Evolutionary conservation across 2,113 vertebrate species (phyloP).

Genomic region (Cyanoliseus patagonus): DNA sequence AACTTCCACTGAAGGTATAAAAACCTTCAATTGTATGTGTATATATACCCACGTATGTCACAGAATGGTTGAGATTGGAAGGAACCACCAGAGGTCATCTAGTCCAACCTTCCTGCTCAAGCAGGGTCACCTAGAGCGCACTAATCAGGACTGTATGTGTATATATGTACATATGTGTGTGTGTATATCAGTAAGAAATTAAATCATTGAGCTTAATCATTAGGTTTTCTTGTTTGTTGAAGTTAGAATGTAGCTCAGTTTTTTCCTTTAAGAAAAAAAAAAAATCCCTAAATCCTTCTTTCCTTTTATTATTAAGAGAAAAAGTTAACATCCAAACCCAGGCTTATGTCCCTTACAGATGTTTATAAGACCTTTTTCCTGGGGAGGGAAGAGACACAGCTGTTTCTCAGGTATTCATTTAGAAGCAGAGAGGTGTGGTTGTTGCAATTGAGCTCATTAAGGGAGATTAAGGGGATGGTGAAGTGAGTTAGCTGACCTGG

Average conservation of each 20-base stretch:
- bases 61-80: neutral
- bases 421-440: neutral
- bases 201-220: neutral
- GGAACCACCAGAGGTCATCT: neutral
- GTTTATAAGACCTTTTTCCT: neutral
- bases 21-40: neutral
- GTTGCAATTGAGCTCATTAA: neutral
- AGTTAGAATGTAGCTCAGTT: neutral
- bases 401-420: neutral
- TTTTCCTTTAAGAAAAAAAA: neutral
- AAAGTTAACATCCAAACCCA: neutral
- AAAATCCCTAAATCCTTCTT: neutral
- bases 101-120: neutral
- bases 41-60: neutral
- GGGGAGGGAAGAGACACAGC: too few species aligned
- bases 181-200: neutral
- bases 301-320: neutral
- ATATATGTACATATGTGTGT: neutral
- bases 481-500: neutral
- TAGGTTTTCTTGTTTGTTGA: neutral
- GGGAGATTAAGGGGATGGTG: neutral
- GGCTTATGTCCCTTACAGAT: neutral
- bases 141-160: neutral
- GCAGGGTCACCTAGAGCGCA: neutral
- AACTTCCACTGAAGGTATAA: neutral